Base-by-base conservation (phyloP, 2,113 vertebrate species). In the Gadus chalcogrammus region DNA sequence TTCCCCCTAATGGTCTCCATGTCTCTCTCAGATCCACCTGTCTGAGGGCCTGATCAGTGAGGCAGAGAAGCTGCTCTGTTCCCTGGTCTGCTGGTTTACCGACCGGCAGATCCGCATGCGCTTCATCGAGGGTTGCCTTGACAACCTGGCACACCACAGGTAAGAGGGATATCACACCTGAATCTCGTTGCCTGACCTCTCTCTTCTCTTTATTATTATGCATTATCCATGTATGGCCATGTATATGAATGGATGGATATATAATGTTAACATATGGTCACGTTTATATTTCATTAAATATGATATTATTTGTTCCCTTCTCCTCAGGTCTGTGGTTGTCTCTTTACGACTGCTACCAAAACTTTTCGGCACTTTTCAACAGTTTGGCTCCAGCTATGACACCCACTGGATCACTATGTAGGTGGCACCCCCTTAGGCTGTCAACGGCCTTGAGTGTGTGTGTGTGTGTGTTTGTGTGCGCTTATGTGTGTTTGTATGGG, bases 381-480 rank as follows among this genome's bases (percentile, higher is more conserved):
- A 99, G 66, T 99, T 99, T 80, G 97, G 97, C 71, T 99, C 97
- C 88, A 99, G 97, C 86, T 99, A 98, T 0, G 97, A 99, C 86
- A 99, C 97, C 1, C 97, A 99, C 79, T 99, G 97, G 97, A 99
- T 99, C 88, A 99, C 97, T 65, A 99, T 99, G 97, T 99, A 89
- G 94, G 96, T 48, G 6, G 42, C 12, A 92, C 12, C 15, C 17
- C 16, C 17, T 56, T 11, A 56, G 53, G 31, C 31, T 11, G 3
- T 11, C 4, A 56, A 13, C 13, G 3, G 1, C 42, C 42, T 1
- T 48, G 42, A 12, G 42, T 48, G 42, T 48, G 42, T 13, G 42
- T 9, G 42, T 9, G 1, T 13, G 8, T 48, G 42, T 48, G 42
- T 48, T 8, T 13, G 8, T 48, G 42, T 48, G 11, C 2, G 5